A percentile compares a stretch with the other conserved stretches of the same genome.
Conservation (phyloP, 2,113 vertebrate genomes). For the Cebidichthys violaceus region DNA sequence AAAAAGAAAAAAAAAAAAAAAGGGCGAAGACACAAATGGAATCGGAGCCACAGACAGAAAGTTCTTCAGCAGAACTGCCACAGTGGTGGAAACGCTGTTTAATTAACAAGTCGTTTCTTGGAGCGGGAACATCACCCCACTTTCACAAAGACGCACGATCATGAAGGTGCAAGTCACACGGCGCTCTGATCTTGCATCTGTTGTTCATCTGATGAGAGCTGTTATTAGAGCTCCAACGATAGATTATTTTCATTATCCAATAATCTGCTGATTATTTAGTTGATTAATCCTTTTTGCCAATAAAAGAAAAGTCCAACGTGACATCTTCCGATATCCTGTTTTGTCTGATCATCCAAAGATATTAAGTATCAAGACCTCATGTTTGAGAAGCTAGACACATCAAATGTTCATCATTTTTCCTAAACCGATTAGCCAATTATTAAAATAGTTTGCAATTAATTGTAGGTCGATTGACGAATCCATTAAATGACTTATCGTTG, state of each 20-base stretch:
- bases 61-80: neutral
- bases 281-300: neutral
- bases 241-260: neutral
- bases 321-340: neutral
- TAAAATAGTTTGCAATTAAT: too few relatives aligned
- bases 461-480: neutral
- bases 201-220: neutral
- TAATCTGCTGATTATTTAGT: neutral
- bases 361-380: neutral
- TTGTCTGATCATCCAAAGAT: neutral
- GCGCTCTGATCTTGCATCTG: neutral
- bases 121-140: neutral
- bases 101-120: neutral
- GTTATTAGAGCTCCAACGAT: neutral
- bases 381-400: neutral
- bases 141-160: neutral
- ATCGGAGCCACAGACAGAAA: neutral
- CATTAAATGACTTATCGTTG: neutral
- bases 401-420: neutral
- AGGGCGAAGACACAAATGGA: neutral
- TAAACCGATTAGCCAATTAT: neutral
- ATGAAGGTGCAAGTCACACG: constrained; percentile 7
- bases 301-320: neutral
- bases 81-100: neutral
- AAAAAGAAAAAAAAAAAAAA: too few relatives aligned